A percentile compares a stretch with the other conserved stretches of the same genome.
Conservation (phyloP, 2,113 vertebrate genomes). For the Sylvilagus bachmani region DNA sequence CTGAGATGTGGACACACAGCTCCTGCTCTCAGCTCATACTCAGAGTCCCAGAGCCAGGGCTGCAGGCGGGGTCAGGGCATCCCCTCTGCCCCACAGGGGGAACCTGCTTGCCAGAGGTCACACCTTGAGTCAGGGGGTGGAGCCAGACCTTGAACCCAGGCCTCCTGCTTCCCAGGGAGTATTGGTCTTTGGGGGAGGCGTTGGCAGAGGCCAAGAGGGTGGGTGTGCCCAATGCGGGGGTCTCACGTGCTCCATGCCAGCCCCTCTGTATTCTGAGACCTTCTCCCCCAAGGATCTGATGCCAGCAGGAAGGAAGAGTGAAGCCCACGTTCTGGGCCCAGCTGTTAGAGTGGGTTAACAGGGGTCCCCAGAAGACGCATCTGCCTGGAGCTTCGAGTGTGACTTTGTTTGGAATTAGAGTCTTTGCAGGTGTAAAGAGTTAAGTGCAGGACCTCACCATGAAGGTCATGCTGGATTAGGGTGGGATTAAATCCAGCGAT, state of each 20-base stretch:
- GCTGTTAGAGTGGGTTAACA: not conserved
- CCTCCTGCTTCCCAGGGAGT: not conserved
- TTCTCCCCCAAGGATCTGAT: not conserved
- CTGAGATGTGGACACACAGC: not conserved
- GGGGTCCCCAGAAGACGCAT: not conserved
- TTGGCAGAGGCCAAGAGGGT: not conserved
- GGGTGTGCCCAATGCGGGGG: not conserved
- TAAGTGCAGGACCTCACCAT: not conserved
- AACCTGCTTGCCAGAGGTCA: not conserved
- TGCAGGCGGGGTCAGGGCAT: not conserved
- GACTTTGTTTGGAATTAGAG: not conserved
- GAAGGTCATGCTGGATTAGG: not conserved
- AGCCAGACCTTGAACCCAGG: not conserved
- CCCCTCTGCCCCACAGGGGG: not conserved
- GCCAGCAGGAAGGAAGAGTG: not conserved
- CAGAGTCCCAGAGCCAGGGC: not conserved
- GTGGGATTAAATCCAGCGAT: not conserved
- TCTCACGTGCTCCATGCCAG: not conserved
- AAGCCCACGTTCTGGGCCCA: not conserved
- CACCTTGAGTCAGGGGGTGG: rapidly evolving
- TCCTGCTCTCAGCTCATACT: not conserved
- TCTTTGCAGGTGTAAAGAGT: not conserved
- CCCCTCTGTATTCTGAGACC: not conserved
- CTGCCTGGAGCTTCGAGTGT: not conserved
- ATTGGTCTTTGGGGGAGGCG: not conserved